Conservation (phyloP, 2,113 vertebrate species). For the Myiozetetes cayanensis region DNA sequence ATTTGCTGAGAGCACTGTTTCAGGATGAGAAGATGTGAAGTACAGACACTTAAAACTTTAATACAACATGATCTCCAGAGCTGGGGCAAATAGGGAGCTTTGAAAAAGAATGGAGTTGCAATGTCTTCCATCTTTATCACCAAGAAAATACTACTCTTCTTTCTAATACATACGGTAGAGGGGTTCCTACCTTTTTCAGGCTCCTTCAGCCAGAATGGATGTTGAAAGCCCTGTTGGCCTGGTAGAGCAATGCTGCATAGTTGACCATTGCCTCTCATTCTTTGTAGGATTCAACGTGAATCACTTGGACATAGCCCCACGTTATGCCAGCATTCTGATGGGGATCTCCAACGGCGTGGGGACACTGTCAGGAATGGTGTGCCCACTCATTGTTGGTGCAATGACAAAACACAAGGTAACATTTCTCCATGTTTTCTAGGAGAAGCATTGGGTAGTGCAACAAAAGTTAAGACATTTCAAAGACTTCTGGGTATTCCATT, state of each 20-base stretch:
- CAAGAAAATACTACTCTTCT: not conserved
- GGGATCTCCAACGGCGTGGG: conserved; percentile 97
- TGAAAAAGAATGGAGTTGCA: not conserved
- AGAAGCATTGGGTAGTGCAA: not conserved
- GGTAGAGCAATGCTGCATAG: not conserved
- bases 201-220: not conserved
- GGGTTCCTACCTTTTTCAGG: not conserved
- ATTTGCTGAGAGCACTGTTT: not conserved
- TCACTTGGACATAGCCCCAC: conserved; percentile 95
- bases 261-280: not conserved
- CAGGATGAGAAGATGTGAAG: not conserved
- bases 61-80: not conserved
- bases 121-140: not conserved
- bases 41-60: not conserved
- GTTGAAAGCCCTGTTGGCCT: not conserved
- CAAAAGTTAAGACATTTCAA: not conserved
- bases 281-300: conserved; percentile 95
- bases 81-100: not conserved
- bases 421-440: not conserved
- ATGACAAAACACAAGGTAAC: conserved; percentile 95
- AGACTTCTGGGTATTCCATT: not conserved
- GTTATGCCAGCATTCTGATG: conserved; percentile 98
- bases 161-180: not conserved
- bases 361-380: conserved; percentile 96
- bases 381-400: conserved; percentile 93